Evolutionary conservation across 2,888 invertebrate genomes (phyloP), one percentile per base, ranked within the genome.

Genomic region (Pollenia angustigena): DNA sequence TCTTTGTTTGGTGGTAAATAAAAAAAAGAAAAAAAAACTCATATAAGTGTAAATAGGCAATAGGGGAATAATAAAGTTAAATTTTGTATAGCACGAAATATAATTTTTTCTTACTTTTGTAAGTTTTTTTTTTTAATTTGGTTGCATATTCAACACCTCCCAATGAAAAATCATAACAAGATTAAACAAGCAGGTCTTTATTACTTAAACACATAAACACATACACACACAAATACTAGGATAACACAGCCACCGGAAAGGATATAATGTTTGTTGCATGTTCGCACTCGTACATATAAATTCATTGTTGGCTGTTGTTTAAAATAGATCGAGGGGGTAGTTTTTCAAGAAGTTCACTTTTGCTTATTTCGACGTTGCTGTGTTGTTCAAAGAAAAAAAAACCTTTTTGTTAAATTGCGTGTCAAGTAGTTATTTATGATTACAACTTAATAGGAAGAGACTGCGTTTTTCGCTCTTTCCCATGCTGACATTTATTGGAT

Each of bases 371-470:
- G 62, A 50, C 66, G 32, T 60, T 60, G 50, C 16, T 56, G 42
- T 52, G 42, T 44, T 40, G 60, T 42, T 72, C 32, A 32, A 32
- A 32, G 6, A 32, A 32, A 76, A 32, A 76, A 44, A 87, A 66
- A 87, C 81, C 60, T 81, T 83, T 87, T 87, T 81, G 83, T 84
- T 81, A 84, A 87, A 81, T 87, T 81, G 87, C 84, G 87, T 87
- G 87, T 84, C 83, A 87, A 81, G 81, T 74, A 72, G 81, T 87
- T 87, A 84, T 87, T 84, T 87, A 87, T 84, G 87, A 87, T 84
- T 81, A 87, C 87, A 84, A 84, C 87, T 87, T 87, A 87, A 87
- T 87, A 84, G 71, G 48, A 58, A 50, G 10, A 72, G 60, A 52
- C 54, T 23, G 69, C 54, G 68, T 78, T 78, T 58, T 54, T 54